These are phyloP conservation scores for Todiramphus chloris DNA, from an alignment of 2,113 vertebrate genomes.

Conservation along the genomic window DNA sequence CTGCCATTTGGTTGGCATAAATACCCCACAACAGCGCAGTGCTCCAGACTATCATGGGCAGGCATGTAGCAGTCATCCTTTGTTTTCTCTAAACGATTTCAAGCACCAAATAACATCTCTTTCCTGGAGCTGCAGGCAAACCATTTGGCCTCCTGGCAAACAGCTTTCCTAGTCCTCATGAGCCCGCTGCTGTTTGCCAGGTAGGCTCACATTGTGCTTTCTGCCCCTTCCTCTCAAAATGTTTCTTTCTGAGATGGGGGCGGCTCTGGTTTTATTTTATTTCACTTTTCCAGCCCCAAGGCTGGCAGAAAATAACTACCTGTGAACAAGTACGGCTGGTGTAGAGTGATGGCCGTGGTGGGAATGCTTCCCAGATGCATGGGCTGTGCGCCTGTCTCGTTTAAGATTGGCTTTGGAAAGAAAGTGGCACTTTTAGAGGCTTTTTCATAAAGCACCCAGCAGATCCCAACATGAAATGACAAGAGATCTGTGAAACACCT, in stretches of 20 bases:
- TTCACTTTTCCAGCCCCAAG: background rate
- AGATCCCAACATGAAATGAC: background rate
- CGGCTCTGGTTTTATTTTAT: background rate
- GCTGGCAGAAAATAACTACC: background rate
- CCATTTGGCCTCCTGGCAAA: conserved; percentile 54
- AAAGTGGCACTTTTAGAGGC: background rate
- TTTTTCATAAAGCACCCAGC: conserved; percentile 14
- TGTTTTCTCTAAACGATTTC: conserved; percentile 52
- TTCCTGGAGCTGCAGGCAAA: conserved; percentile 15
- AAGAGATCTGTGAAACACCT: background rate
- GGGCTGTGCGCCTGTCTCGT: accelerated
- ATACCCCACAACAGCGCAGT: background rate
- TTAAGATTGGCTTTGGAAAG: background rate
- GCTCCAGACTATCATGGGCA: background rate
- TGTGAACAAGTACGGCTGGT: background rate
- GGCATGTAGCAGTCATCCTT: conserved; percentile 15
- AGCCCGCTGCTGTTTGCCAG: background rate
- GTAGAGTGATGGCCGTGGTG: background rate
- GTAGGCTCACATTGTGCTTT: background rate
- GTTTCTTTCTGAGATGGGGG: background rate
- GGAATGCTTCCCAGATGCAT: background rate
- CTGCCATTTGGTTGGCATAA: conserved; percentile 18
- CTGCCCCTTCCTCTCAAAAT: background rate
- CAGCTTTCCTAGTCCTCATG: background rate
- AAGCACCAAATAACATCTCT: conserved; percentile 16